Base-by-base conservation (phyloP, 2,888 invertebrate species). In the Mayetiola destructor region DNA sequence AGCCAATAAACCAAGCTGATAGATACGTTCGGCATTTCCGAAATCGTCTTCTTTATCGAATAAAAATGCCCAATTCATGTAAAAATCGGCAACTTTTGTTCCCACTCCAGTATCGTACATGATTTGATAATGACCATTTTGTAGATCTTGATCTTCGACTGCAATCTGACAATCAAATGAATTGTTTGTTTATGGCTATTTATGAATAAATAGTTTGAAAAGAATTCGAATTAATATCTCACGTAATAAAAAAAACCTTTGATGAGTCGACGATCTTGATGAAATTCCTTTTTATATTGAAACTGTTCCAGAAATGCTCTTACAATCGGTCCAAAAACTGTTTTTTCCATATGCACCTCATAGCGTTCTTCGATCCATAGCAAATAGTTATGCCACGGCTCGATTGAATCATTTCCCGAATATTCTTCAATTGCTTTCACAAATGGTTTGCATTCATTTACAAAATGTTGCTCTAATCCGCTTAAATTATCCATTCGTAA, bases 221-320 rank as follows among this genome's bases (percentile, higher is more conserved):
- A n/a, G n/a, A n/a, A n/a, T n/a, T n/a, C n/a, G n/a, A n/a, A n/a
- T 39, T 18, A 35, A 59, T 5, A 20, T 79, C 88, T 82, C 75
- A 94, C 93, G 79, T 85, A 92, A 82, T 92, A 93, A 36, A 94
- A 85, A 81, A 90, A 92, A 18, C 94, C 72, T 66, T 88, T 84
- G 56, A 94, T 81, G 69, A 87, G 85, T 69, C 95, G 78, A 36
- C 80, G 76, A 72, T 96, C 95, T 73, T 95, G 90, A 62, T 77
- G 80, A 69, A 95, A 95, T 61, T 79, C 78, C 55, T 77, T 75
- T 66, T 87, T 82, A 66, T 84, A 80, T 69, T 89, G 88, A 74
- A 93, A 92, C 63, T 78, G 74, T 36, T 79, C 76, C 57, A 94
- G 73, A 68, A 93, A 94, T 65, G 86, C 82, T 67, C 87, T 84